Percentiles rank a stretch among this genome's conserved stretches.
phyloP scores from a whole-genome alignment of 2,797 vertebrate genomes.

The Psittacula derbiana region DNA sequence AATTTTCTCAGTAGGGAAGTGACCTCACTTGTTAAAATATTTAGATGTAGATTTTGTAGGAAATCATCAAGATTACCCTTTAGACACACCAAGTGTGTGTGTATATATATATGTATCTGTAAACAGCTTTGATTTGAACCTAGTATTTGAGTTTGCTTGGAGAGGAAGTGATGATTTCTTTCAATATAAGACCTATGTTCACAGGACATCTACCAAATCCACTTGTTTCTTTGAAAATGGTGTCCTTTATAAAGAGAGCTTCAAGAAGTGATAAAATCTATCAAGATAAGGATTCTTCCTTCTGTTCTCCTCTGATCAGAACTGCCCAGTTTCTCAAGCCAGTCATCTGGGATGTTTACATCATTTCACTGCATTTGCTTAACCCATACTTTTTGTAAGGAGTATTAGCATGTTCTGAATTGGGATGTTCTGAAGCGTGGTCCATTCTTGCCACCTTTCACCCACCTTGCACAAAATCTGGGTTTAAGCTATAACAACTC shows the following conservation, averaged over 20 bases:
- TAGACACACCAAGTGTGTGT: neutral
- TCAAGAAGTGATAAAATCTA: neutral
- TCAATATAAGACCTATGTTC: neutral
- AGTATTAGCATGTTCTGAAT: neutral
- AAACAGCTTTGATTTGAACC: neutral
- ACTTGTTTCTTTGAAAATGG: neutral
- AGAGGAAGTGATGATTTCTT: neutral
- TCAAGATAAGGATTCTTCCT: neutral
- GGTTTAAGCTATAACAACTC: neutral
- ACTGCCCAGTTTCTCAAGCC: neutral
- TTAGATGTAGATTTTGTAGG: neutral
- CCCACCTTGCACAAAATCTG: neutral
- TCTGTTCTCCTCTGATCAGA: neutral
- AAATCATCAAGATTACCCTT: neutral
- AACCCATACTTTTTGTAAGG: neutral
- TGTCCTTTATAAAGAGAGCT: neutral
- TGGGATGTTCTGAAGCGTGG: neutral
- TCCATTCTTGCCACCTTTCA: neutral
- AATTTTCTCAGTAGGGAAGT: neutral
- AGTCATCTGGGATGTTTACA: neutral
- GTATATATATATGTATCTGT: neutral
- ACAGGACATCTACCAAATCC: neutral
- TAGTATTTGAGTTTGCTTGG: neutral
- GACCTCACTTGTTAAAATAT: slow-evolving; percentile 12
- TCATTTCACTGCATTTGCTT: neutral